phyloP scores from a whole-genome alignment of 2,113 vertebrate genomes.

The Dasyprocta punctata region DNA sequence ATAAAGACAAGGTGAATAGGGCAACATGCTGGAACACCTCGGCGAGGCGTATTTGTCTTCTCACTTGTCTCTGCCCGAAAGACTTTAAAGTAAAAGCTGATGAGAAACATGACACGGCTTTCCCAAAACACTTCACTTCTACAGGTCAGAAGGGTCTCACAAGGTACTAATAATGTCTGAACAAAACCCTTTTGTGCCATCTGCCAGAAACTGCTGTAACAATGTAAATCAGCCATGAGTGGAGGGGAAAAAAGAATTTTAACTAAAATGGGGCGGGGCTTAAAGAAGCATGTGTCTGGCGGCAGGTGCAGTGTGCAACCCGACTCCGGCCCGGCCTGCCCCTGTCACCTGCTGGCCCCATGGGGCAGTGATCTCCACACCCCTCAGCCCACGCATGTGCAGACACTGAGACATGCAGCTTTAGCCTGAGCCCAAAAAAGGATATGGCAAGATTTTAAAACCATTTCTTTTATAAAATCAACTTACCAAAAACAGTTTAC shows the following conservation, averaged over 20 bases:
- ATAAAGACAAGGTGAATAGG: background rate
- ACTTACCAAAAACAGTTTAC: constrained; percentile 99
- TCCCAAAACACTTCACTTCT: background rate
- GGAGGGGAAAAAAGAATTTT: background rate
- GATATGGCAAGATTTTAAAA: background rate
- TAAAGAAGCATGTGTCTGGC: no score
- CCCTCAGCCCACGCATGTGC: no score
- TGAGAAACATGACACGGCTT: background rate
- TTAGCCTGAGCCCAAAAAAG: background rate
- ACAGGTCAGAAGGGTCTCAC: no score
- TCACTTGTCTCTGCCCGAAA: background rate
- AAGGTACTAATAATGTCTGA: no score
- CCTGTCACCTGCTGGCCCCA: no score
- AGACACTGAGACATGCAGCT: background rate
- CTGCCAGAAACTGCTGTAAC: background rate
- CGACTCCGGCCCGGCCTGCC: no score
- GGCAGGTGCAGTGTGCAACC: no score
- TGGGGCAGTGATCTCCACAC: no score
- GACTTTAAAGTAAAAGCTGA: background rate
- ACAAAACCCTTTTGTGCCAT: background rate
- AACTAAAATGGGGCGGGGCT: background rate
- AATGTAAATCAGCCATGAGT: background rate
- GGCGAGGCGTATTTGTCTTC: background rate
- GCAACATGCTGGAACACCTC: background rate
- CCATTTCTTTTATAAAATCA: background rate